phyloP scores from a whole-genome alignment of 2,797 vertebrate species.

The Podargus strigoides region DNA sequence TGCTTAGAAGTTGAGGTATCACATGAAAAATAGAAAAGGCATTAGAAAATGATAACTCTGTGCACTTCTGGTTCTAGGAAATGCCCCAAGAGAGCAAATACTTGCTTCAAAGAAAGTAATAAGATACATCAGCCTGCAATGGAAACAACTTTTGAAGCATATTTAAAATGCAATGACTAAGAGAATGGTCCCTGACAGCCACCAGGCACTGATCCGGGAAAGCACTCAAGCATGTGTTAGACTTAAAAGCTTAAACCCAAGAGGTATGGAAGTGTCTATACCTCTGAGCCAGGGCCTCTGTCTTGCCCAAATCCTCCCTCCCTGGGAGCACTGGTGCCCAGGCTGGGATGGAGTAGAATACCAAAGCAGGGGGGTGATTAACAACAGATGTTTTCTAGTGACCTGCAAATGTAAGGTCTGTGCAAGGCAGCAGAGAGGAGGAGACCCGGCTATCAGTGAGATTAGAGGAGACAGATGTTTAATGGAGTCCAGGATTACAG shows the following conservation, averaged over 20 bases:
- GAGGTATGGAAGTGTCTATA: neutral
- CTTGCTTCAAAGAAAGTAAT: neutral
- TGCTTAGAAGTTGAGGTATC: neutral
- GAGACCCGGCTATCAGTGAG: conserved; percentile 25
- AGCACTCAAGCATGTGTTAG: neutral
- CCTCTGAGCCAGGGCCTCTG: neutral
- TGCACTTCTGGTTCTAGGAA: neutral
- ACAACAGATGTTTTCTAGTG: neutral
- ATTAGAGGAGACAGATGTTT: conserved; percentile 65
- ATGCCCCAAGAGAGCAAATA: neutral
- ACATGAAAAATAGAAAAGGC: neutral
- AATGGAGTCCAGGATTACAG: conserved; percentile 55
- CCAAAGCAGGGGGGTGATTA: neutral
- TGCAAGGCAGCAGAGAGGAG: neutral
- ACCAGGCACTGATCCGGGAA: rapidly evolving
- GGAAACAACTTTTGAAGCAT: neutral
- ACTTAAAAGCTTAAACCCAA: neutral
- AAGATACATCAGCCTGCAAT: neutral
- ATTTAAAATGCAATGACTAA: neutral
- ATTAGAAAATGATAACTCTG: neutral
- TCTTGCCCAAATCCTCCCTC: neutral
- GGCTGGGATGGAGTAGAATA: neutral
- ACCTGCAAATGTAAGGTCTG: neutral
- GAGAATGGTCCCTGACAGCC: neutral
- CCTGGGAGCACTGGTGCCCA: neutral